Conservation (phyloP, 1,140 invertebrate genomes). For the Muscidifurax raptorellus region DNA sequence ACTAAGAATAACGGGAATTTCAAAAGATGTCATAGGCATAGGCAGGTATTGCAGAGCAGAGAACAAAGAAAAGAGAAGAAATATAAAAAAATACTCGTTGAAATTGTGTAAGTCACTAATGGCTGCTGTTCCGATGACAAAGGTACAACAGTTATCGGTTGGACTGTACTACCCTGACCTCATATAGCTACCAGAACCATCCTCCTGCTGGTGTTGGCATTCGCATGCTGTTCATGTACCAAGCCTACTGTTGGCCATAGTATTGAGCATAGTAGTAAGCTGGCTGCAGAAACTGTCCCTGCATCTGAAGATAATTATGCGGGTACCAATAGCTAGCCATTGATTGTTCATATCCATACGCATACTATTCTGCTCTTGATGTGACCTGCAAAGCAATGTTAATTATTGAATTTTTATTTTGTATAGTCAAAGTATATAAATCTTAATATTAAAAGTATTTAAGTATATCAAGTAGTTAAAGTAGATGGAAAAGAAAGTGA, state of each 20-base stretch:
- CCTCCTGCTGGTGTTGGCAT: slow-evolving; percentile 76
- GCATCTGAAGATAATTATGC: slow-evolving; percentile 79
- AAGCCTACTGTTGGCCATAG: slow-evolving; percentile 72
- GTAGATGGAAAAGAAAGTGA: slow-evolving; percentile 19
- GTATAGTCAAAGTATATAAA: background rate
- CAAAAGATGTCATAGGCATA: slow-evolving; percentile 18
- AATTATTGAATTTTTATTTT: background rate
- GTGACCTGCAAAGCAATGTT: slow-evolving; percentile 63
- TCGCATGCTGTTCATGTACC: slow-evolving; percentile 77
- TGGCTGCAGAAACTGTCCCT: slow-evolving; percentile 72
- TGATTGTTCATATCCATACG: slow-evolving; percentile 83
- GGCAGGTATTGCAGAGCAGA: slow-evolving; percentile 1
- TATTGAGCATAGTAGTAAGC: slow-evolving; percentile 78
- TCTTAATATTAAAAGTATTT: too few species aligned
- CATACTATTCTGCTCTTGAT: slow-evolving; percentile 78
- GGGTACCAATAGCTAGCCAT: slow-evolving; percentile 91
- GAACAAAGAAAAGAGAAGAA: too few species aligned
- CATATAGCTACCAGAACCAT: slow-evolving; percentile 76
- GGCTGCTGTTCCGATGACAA: slow-evolving; percentile 77
- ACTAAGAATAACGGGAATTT: slow-evolving; percentile 57
- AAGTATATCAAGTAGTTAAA: slow-evolving; percentile 19
- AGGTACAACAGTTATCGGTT: slow-evolving; percentile 73
- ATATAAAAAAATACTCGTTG: too few species aligned
- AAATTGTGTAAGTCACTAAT: slow-evolving; percentile 85
- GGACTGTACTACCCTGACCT: slow-evolving; percentile 73